Base-by-base conservation (phyloP, 35 echinoderm and acorn worm species). In the Diadema setosum region DNA sequence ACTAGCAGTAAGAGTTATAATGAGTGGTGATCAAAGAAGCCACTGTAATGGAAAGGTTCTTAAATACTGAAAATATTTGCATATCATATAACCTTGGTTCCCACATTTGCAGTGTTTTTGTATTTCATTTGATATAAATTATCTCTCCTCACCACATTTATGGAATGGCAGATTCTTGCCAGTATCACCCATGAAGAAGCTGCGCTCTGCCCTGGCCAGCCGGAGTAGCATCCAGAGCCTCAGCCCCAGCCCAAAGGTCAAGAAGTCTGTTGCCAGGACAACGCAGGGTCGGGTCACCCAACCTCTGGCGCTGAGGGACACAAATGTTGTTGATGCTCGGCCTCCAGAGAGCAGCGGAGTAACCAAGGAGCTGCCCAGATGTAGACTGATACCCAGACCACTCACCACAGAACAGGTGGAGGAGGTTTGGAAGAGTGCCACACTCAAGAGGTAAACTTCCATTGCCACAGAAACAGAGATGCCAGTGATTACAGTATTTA, bases 171-270 rank as follows among this genome's bases (percentile, higher is more conserved):
- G 90, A 90, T 83, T 97, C 80, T 91, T 90, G 46, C 95, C 87
- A 48, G 69, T 84, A 5, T 93, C 91, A 27, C 95, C 95, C 9
- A 97, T 97, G 26, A 97, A 93, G 81, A 97, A 97, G 84, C 84
- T 97, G 30, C 83, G 95, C n/a, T 91, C 87, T 33, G 95, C 95
- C 11, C 87, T 97, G 2, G 78, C 67, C 35, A 88, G 91, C 49
- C 87, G 88, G 1, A 81, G 37, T 57, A 93, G 90, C 42, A 86
- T 97, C 11, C 55, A 84, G 52, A 90, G 55, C 56, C 74, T 89
- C 4, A 83, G 82, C 18, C 86, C 94, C 56, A 85, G 84, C 15
- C 94, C 90, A 1, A 91, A 92, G 46, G 76, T 70, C 24, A 42
- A 44, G 23, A 75, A 45, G 32, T 70, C 17, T 32, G 37, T 21